phyloP scores from a whole-genome alignment of 2,888 invertebrate species.

The Nymphalis polychloros region DNA sequence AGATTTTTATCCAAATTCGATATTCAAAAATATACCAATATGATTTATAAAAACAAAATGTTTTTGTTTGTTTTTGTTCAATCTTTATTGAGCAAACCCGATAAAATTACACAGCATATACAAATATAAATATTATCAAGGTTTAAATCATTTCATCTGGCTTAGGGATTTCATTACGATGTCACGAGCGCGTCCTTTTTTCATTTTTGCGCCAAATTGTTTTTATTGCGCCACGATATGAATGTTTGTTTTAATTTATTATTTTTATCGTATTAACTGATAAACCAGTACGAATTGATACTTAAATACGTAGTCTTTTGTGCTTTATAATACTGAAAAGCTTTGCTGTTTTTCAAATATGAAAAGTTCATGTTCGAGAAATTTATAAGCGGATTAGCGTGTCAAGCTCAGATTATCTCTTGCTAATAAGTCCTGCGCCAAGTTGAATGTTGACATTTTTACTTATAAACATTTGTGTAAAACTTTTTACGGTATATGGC shows the following conservation, averaged over 20 bases:
- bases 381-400: constrained; percentile 4
- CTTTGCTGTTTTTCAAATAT: constrained; percentile 5
- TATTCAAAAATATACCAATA: no score
- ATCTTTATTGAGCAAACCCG: no score
- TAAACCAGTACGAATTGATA: neutral
- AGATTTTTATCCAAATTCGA: no score
- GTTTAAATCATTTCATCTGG: constrained; percentile 6
- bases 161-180: constrained; percentile 6
- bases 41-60: no score
- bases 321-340: neutral
- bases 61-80: no score
- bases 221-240: neutral
- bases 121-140: neutral
- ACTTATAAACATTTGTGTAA: neutral
- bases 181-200: neutral
- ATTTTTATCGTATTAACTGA: constrained; percentile 2
- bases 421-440: neutral
- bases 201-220: neutral
- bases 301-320: neutral
- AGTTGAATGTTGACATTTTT: neutral
- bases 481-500: neutral
- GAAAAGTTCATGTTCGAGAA: constrained; percentile 7
- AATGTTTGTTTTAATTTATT: neutral
- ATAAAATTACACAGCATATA: neutral
- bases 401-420: neutral